These are phyloP conservation scores for Chlorodrepanis virens DNA, from an alignment of 2,113 vertebrate genomes.

Conservation along the genomic window DNA sequence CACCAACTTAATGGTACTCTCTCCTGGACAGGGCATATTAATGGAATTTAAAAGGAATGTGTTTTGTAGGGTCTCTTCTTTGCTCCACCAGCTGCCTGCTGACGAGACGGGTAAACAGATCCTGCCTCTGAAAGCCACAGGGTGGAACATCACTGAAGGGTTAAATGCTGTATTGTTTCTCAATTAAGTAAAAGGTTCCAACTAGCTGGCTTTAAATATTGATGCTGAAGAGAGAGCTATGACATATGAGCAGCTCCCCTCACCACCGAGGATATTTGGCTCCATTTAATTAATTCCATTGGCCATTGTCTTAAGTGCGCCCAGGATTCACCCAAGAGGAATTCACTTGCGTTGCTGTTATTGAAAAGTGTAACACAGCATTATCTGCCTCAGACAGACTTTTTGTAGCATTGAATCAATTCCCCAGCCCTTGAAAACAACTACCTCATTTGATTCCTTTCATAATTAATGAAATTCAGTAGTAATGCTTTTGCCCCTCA, in stretches of 20 bases:
- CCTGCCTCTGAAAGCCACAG: neutral
- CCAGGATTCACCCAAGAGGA: constrained; percentile 59
- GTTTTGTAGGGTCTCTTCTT: constrained; percentile 45
- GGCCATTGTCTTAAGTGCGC: constrained; percentile 61
- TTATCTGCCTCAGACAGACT: constrained; percentile 68
- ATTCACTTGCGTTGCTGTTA: constrained; percentile 25
- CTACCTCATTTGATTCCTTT: constrained; percentile 64
- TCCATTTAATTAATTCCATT: constrained; percentile 63
- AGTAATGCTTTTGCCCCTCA: constrained; percentile 41
- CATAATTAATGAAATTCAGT: constrained; percentile 67
- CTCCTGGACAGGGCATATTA: constrained; percentile 16
- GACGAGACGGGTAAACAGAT: constrained; percentile 9
- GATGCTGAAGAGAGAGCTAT: constrained; percentile 16
- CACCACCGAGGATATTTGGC: constrained; percentile 46
- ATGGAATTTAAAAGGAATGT: constrained; percentile 49
- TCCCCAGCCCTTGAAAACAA: constrained; percentile 62
- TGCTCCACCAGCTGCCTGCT: constrained; percentile 60
- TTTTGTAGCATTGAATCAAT: constrained; percentile 62
- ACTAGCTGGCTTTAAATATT: constrained; percentile 54
- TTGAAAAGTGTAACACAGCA: constrained; percentile 64
- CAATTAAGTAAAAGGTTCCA: constrained; percentile 55
- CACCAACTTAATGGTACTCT: constrained; percentile 13
- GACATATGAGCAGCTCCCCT: constrained; percentile 21
- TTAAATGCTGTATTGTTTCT: constrained; percentile 46
- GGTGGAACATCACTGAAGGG: neutral